phyloP scores from a whole-genome alignment of 2,888 invertebrate genomes.

The Drosophila leonis region DNA sequence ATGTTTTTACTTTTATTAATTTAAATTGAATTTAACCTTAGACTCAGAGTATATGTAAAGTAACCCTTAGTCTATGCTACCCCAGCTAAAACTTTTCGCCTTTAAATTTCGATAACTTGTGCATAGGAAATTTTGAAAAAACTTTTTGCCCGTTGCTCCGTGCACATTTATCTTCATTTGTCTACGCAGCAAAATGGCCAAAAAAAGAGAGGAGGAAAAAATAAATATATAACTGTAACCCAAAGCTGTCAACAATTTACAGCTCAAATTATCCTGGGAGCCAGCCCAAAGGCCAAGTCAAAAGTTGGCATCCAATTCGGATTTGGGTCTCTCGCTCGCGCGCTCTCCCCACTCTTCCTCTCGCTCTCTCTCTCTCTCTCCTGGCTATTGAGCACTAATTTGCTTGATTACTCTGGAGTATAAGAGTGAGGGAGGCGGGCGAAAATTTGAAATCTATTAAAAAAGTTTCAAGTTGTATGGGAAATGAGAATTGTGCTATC shows the following conservation, averaged over 20 bases:
- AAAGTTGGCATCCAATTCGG: conserved; percentile 32
- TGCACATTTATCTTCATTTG: conserved; percentile 78
- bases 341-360: neutral
- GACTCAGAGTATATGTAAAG: too few species aligned
- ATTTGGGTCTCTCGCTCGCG: conserved; percentile 32
- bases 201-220: conserved; percentile 12
- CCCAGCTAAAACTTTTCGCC: neutral
- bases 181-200: conserved; percentile 29
- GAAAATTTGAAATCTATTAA: conserved; percentile 77
- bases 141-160: conserved; percentile 27
- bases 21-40: too few species aligned
- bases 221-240: conserved; percentile 32
- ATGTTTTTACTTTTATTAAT: too few species aligned
- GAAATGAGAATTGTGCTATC: conserved; percentile 55
- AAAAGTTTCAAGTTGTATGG: conserved; percentile 67
- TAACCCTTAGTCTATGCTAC: neutral
- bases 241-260: conserved; percentile 80
- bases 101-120: conserved; percentile 17
- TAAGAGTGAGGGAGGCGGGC: conserved; percentile 24
- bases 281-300: conserved; percentile 26
- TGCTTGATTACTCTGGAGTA: conserved; percentile 79
- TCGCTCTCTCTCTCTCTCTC: neutral
- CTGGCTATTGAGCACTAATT: conserved; percentile 60
- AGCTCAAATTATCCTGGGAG: conserved; percentile 74
- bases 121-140: conserved; percentile 23